Evolutionary conservation across 1,140 invertebrate species (phyloP).

Genomic region (Drosophila teissieri): DNA sequence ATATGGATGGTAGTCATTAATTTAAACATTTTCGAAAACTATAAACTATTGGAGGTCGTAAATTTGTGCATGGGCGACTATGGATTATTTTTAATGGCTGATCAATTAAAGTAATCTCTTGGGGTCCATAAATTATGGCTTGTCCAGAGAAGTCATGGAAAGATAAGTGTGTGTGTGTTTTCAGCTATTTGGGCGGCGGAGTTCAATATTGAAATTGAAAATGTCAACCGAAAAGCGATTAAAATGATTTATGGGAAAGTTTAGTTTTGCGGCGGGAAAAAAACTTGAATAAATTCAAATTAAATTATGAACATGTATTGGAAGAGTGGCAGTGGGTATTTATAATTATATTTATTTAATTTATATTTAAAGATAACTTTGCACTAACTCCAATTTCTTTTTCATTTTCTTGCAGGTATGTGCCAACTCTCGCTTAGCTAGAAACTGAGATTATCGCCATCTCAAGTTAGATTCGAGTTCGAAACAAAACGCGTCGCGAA

Average conservation of each 20-base stretch:
- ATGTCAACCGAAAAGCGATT: not conserved
- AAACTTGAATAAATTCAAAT: not conserved
- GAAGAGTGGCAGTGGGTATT: too few species aligned
- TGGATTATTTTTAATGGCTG: constrained; percentile 4
- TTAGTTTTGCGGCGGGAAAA: not conserved
- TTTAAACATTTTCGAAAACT: not conserved
- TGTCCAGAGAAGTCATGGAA: not conserved
- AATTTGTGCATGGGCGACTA: not conserved
- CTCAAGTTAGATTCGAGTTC: constrained; percentile 1
- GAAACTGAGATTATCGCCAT: not conserved
- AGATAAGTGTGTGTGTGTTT: not conserved
- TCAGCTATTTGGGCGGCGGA: not conserved
- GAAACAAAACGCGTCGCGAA: not conserved
- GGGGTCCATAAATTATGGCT: constrained; percentile 1
- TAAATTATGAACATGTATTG: too few species aligned
- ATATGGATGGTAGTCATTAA: not conserved
- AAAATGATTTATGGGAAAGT: constrained; percentile 1
- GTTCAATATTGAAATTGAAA: constrained; percentile 6
- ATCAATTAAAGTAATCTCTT: constrained; percentile 8
- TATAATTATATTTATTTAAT: too few species aligned
- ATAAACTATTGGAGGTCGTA: not conserved
- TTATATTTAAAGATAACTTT: too few species aligned
- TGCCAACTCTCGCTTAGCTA: constrained; percentile 45
- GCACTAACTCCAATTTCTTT: too few species aligned
- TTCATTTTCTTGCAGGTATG: constrained; percentile 63